Evolutionary conservation across 1,140 invertebrate species (phyloP).

Genomic region (Mesaphorura yosii): DNA sequence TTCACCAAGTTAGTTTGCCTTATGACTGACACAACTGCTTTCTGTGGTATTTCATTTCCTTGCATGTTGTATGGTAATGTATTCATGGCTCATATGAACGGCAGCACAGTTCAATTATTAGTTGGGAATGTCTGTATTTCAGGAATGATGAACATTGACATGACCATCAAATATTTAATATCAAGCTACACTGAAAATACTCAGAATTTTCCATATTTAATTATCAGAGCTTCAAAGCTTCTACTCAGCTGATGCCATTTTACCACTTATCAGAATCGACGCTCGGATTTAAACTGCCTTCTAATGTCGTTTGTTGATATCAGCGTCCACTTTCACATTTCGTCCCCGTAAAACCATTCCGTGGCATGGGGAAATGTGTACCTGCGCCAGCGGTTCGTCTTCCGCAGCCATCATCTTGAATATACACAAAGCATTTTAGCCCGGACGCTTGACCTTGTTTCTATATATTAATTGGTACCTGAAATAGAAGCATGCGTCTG

Average conservation of each 20-base stretch:
- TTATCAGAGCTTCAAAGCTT: too few species aligned
- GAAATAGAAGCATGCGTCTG: slow-evolving; percentile 48
- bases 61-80: too few species aligned
- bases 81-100: too few species aligned
- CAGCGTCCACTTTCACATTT: slow-evolving; percentile 38
- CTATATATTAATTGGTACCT: slow-evolving; percentile 34
- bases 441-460: not conserved
- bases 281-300: not conserved
- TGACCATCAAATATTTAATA: too few species aligned
- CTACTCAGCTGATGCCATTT: too few species aligned
- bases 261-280: too few species aligned
- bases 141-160: not conserved
- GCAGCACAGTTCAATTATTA: too few species aligned
- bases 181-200: too few species aligned
- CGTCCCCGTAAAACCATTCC: slow-evolving; percentile 41
- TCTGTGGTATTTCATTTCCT: too few species aligned
- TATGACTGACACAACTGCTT: too few species aligned
- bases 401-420: slow-evolving; percentile 39
- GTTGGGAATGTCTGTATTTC: not conserved
- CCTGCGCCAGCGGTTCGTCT: slow-evolving; percentile 40
- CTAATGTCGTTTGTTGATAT: slow-evolving; percentile 35
- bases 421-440: not conserved
- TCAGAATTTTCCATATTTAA: too few species aligned
- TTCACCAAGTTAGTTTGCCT: too few species aligned
- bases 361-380: slow-evolving; percentile 43